Conservation (phyloP, 1,140 invertebrate species). For the Eupeodes corollae region DNA sequence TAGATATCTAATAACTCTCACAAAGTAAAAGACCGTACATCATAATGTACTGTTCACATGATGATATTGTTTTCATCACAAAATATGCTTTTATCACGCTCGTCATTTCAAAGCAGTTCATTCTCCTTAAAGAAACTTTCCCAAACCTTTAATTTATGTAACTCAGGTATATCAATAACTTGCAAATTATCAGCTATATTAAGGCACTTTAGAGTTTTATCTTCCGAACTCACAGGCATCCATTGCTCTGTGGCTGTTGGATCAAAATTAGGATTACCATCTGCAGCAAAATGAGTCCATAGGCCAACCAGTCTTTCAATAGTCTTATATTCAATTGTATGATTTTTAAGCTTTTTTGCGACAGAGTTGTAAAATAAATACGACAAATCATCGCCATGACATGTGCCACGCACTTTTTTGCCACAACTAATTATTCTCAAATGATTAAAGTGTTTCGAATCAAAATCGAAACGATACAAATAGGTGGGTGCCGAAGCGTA, state of each 20-base stretch:
- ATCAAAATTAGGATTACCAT: conserved; percentile 35
- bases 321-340: conserved; percentile 31
- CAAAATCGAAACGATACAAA: conserved; percentile 39
- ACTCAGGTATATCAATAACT: conserved; percentile 36
- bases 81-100: too few species aligned
- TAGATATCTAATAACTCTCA: too few species aligned
- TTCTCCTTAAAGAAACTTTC: conserved; percentile 31
- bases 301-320: conserved; percentile 35
- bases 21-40: too few species aligned
- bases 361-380: conserved; percentile 48
- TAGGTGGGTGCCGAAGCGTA: conserved; percentile 36
- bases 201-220: conserved; percentile 36
- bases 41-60: too few species aligned
- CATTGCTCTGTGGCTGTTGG: conserved; percentile 25
- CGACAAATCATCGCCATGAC: conserved; percentile 53
- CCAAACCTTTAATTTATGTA: conserved; percentile 39
- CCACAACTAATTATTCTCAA: conserved; percentile 36
- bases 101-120: conserved; percentile 18
- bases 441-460: conserved; percentile 35
- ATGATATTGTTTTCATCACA: too few species aligned
- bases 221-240: conserved; percentile 25
- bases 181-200: conserved; percentile 38
- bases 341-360: conserved; percentile 35
- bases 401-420: conserved; percentile 37
- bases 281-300: conserved; percentile 38